These are phyloP conservation scores for Drosophila anomelani DNA, from an alignment of 2,888 invertebrate genomes.

Conservation along the genomic window DNA sequence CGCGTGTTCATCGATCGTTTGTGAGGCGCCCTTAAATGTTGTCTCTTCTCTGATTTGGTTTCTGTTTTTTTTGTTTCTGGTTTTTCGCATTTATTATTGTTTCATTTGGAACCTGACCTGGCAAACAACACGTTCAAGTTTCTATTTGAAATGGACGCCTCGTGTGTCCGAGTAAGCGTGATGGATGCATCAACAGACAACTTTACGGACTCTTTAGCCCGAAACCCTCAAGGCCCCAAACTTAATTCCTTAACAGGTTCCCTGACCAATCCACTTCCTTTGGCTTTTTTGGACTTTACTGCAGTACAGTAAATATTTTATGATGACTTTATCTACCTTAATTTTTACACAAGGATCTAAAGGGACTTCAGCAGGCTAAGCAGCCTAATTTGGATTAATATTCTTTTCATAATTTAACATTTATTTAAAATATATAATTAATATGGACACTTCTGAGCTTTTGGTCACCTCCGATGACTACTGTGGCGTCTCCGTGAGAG, in stretches of 20 bases:
- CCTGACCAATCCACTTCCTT: background rate
- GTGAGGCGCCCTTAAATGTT: slow-evolving; percentile 42
- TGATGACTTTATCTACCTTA: background rate
- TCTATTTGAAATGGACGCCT: slow-evolving; percentile 82
- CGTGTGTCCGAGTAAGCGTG: slow-evolving; percentile 83
- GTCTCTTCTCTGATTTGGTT: slow-evolving; percentile 24
- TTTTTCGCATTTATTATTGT: slow-evolving; percentile 41
- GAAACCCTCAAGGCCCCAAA: background rate
- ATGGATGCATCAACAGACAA: slow-evolving; percentile 79
- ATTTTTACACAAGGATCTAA: background rate
- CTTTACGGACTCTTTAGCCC: slow-evolving; percentile 14
- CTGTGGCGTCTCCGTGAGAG: slow-evolving; percentile 11
- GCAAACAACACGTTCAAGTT: slow-evolving; percentile 59
- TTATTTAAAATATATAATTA: background rate
- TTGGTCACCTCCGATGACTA: slow-evolving; percentile 4
- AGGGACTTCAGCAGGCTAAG: background rate
- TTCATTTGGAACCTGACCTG: slow-evolving; percentile 52
- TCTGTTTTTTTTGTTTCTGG: slow-evolving; percentile 12
- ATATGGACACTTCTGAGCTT: background rate
- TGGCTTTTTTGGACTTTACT: slow-evolving; percentile 1
- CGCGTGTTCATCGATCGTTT: slow-evolving; percentile 44
- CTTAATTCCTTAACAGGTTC: slow-evolving; percentile 6
- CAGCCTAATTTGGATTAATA: background rate
- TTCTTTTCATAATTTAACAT: background rate
- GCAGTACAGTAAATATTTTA: background rate